phyloP scores from a whole-genome alignment of 1,140 invertebrate species.

The Tetragnatha versicolor region DNA sequence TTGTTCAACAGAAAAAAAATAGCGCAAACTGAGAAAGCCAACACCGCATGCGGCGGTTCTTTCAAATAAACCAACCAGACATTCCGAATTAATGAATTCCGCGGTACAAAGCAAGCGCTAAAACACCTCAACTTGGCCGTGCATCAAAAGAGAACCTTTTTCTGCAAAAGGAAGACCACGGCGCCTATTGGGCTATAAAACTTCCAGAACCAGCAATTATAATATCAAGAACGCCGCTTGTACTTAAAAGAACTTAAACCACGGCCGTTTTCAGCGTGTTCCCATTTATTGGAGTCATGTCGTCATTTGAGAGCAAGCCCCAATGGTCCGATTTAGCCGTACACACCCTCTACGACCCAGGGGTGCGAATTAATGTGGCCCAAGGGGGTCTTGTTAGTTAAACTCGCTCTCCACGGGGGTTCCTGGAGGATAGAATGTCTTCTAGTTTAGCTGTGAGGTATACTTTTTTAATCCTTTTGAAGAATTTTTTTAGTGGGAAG shows the following conservation, averaged over 20 bases:
- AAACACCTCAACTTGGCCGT: no score
- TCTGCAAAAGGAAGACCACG: no score
- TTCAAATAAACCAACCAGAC: no score
- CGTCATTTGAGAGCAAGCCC: background rate
- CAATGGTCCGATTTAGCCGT: background rate
- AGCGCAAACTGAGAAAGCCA: no score
- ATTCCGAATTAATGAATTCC: no score
- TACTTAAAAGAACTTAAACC: background rate
- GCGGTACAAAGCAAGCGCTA: no score
- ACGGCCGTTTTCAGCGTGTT: background rate
- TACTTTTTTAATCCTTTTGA: no score
- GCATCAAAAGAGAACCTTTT: no score
- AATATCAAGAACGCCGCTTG: background rate
- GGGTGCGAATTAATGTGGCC: background rate
- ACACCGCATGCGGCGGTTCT: no score
- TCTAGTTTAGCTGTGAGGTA: no score
- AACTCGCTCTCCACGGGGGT: constrained; percentile 1
- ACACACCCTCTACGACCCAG: background rate
- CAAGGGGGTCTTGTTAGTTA: constrained; percentile 30
- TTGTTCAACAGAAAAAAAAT: no score
- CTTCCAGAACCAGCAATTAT: background rate
- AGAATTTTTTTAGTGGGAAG: no score
- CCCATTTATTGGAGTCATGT: background rate
- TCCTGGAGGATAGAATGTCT: background rate
- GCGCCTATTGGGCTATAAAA: constrained; percentile 26